These are phyloP conservation scores for Trachelipus rathkii DNA, from an alignment of 1,140 invertebrate species.

Conservation along the genomic window DNA sequence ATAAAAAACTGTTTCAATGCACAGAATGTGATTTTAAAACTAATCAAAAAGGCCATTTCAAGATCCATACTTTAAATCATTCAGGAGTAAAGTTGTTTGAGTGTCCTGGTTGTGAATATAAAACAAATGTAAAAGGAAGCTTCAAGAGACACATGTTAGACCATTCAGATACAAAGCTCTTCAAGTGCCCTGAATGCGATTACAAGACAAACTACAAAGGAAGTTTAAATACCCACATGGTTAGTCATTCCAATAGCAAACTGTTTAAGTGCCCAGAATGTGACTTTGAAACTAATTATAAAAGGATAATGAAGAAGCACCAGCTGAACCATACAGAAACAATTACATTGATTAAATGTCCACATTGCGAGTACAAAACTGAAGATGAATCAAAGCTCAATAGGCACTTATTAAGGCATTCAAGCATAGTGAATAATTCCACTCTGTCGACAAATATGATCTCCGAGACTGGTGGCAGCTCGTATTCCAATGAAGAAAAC, in stretches of 20 bases:
- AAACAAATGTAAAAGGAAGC: neutral
- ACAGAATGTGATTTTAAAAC: neutral
- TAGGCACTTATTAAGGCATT: too few relatives aligned
- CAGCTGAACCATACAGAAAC: neutral
- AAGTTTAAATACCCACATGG: neutral
- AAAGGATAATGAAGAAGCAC: neutral
- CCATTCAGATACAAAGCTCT: neutral
- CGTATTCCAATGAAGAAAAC: too few relatives aligned
- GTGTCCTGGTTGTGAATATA: conserved; percentile 8
- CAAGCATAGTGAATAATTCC: too few relatives aligned
- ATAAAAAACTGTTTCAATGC: conserved; percentile 7
- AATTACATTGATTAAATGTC: too few relatives aligned
- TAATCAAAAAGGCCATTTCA: neutral
- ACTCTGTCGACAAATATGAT: too few relatives aligned
- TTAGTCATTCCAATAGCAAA: neutral
- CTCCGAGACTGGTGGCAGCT: too few relatives aligned
- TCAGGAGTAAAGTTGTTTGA: neutral
- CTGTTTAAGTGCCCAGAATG: neutral
- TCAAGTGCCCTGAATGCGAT: conserved; percentile 4
- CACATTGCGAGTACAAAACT: too few relatives aligned
- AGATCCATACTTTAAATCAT: conserved; percentile 2
- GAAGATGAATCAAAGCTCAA: too few relatives aligned
- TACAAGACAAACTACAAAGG: neutral
- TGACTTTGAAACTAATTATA: neutral
- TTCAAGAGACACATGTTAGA: neutral